Evolutionary conservation across 2,113 vertebrate genomes (phyloP), one percentile per base, ranked within the genome.

Genomic region (Tragulus kanchil): DNA sequence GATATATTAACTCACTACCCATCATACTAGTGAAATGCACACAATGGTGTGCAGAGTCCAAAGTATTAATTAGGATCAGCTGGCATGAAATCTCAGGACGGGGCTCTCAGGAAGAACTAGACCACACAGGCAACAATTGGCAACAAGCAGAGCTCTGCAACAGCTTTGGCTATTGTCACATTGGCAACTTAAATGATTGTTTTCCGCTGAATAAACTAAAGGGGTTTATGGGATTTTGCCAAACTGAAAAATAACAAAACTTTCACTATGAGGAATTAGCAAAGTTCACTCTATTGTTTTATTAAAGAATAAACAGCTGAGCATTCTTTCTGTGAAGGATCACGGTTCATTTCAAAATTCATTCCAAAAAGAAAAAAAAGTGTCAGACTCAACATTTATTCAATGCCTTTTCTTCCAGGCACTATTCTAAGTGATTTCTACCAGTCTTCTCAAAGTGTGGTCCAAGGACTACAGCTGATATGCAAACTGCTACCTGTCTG

Each of bases 191-290:
- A 48, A 86, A 62, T 56, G 64, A 82, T 56, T 92, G 54, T 73
- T 90, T 97, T 90, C 69, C 96, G n/a, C 25, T 90, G 56, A 87
- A 89, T 61, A 71, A 87, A 90, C 45, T 64, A 79, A 54, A 54
- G 61, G 67, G 58, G 21, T 69, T 86, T 93, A 58, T 59, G 58
- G 31, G 52, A 81, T 81, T 91, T 50, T 94, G 62, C 19, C 75
- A 95, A 82, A 81, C 56, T 84, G 73, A 90, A 94, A 90, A 94
- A 85, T 82, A 85, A 85, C 21, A 77, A 82, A 94, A 79, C 82
- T 42, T 92, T 6, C 42, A 85, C 75, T 50, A 3, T 58, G 45
- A 95, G 85, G 94, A 93, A 95, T 85, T 14, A 96, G 56, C 42
- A 26, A 92, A 77, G 45, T 56, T 82, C 25, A 52, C 58, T 88